A percentile compares a stretch with the other conserved stretches of the same genome.
Evolutionary conservation across 1,140 invertebrate species (phyloP).

Genomic region (Tetranychus urticae): DNA sequence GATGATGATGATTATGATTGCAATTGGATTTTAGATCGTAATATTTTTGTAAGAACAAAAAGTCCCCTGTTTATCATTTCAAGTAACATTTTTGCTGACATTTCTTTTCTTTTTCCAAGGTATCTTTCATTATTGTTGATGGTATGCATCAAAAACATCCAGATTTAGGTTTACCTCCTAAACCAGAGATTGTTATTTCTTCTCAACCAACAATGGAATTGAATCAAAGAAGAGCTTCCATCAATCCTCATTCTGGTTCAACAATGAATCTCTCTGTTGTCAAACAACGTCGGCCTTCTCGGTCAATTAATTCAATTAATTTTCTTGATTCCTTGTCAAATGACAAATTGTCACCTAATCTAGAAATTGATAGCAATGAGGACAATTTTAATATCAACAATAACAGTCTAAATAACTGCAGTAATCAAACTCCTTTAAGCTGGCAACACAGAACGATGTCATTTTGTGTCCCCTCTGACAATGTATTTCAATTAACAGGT

Average conservation of each 20-base stretch:
- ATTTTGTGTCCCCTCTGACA: too few relatives aligned
- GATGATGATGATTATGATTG: conserved; percentile 28
- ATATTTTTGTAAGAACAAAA: conserved; percentile 3
- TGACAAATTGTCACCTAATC: too few relatives aligned
- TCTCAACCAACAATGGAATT: neutral
- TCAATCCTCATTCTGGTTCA: neutral
- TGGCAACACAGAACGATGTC: too few relatives aligned
- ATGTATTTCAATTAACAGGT: too few relatives aligned
- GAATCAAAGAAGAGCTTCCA: neutral
- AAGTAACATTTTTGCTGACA: neutral
- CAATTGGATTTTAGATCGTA: conserved; percentile 14
- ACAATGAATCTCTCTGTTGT: neutral
- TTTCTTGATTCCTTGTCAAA: too few relatives aligned
- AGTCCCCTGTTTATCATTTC: neutral
- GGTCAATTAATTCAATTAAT: neutral
- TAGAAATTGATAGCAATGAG: too few relatives aligned
- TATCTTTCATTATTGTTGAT: conserved; percentile 13
- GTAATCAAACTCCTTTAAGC: too few relatives aligned
- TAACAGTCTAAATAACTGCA: too few relatives aligned
- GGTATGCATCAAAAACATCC: conserved; percentile 13
- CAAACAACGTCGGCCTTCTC: neutral
- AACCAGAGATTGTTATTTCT: neutral
- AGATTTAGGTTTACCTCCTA: conserved; percentile 10
- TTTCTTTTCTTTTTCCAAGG: neutral
- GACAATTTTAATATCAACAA: too few relatives aligned